Evolutionary conservation across 1,140 invertebrate genomes (phyloP), one percentile per base, ranked within the genome.

Genomic region (Polypedilum pembai): DNA sequence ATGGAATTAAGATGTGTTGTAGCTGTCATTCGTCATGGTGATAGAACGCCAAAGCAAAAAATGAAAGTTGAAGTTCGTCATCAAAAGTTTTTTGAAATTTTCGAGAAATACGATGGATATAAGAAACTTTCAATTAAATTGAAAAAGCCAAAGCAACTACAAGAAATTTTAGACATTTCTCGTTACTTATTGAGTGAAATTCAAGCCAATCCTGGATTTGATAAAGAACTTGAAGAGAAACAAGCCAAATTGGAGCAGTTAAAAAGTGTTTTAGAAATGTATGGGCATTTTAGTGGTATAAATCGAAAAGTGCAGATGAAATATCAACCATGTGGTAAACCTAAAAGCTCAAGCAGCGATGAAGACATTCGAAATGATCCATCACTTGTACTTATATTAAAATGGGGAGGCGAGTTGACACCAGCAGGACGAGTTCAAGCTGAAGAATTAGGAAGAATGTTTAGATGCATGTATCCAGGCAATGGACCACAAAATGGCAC

Each of bases 21-120:
- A 33, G 97, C 93, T n/a, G 94, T 99, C 0, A 99, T 99, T 74
- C 84, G 98, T 77, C 98, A 99, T 80, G 98, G 98, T 0, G 98
- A 99, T 83, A 85, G 98, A 78, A 99, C 98, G 10, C 98, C 98
- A 0, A 99, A 99, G 83, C 98, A 99, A 84, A 99, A 99, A 85
- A 99, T 99, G 97, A 99, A 99, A 85, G 96, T 99, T 78, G 96
- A 99, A 88, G 97, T 99, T n/a, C 88, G 96, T 75, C 95, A 99
- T 88, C 94, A 91, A 40, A 97, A 96, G 92, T 99, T 99, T 84
- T 99, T 99, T 84, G 94, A 98, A 81, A 93, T 99, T 78, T 99
- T 99, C 84, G 91, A 96, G 79, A 98, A 98, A 80, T 98, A 99
- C 82, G 94, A 96, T 77, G 96, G 96, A 0, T 94, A 92, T 77